Conservation (phyloP, 1,140 invertebrate genomes). For the Orius laevigatus region DNA sequence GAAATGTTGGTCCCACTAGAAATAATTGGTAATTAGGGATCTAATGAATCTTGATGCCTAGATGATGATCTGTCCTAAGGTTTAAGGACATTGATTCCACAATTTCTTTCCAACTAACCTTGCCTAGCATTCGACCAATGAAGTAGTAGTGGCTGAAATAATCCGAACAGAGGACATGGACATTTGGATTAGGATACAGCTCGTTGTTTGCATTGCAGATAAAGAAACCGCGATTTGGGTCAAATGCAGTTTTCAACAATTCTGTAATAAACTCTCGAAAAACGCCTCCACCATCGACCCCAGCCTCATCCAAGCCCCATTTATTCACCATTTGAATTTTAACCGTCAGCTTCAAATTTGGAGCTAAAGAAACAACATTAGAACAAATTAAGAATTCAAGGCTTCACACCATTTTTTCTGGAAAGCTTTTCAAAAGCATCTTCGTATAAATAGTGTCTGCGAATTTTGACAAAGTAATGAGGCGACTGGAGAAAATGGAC, state of each 20-base stretch:
- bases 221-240: conserved; percentile 93
- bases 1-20: too few relatives aligned
- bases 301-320: conserved; percentile 81
- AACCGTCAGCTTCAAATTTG: conserved; percentile 69
- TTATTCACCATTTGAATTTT: conserved; percentile 79
- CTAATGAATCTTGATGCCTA: too few relatives aligned
- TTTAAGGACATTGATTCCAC: too few relatives aligned
- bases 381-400: conserved; percentile 1
- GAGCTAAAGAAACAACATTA: conserved; percentile 38
- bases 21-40: too few relatives aligned
- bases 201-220: conserved; percentile 79
- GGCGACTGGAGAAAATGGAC: conserved; percentile 57
- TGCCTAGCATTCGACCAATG: conserved; percentile 86
- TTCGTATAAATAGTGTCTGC: conserved; percentile 88
- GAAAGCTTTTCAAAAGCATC: conserved; percentile 92
- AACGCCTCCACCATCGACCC: conserved; percentile 90
- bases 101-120: too few relatives aligned
- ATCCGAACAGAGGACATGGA: conserved; percentile 64
- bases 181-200: conserved; percentile 89
- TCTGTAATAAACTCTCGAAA: conserved; percentile 85
- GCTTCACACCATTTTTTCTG: conserved; percentile 57
- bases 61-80: too few relatives aligned
- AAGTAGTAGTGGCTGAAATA: conserved; percentile 88
- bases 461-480: conserved; percentile 60
- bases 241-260: conserved; percentile 84